A percentile compares a stretch with the other conserved stretches of the same genome.
Conservation (phyloP, 2,888 invertebrate genomes). For the Taphrorychus bicolor region DNA sequence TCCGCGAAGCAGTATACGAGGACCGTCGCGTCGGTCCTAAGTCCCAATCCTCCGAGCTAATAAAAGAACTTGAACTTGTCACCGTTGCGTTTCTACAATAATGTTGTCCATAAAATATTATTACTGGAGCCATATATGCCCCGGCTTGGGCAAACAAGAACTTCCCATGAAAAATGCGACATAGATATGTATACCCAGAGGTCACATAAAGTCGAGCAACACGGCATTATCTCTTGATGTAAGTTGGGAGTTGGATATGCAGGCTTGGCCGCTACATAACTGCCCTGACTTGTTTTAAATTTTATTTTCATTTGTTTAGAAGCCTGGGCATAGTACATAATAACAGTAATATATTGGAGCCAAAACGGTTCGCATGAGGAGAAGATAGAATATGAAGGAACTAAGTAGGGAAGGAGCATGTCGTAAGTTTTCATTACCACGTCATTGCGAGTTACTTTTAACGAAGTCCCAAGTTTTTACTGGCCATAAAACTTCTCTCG, state of each 20-base stretch:
- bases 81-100: slow-evolving; percentile 11
- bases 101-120: slow-evolving; percentile 22
- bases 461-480: slow-evolving; percentile 12
- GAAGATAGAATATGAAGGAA: not conserved
- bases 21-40: not conserved
- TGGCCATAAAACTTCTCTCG: slow-evolving; percentile 5
- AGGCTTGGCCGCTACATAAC: not conserved
- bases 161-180: slow-evolving; percentile 25
- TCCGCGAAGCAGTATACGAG: no score
- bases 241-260: slow-evolving; percentile 18
- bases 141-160: slow-evolving; percentile 3
- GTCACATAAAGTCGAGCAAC: slow-evolving; percentile 24
- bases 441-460: slow-evolving; percentile 5
- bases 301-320: slow-evolving; percentile 8
- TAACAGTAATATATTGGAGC: no score
- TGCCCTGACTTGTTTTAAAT: slow-evolving; percentile 18
- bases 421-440: slow-evolving; percentile 10
- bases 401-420: not conserved
- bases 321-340: not conserved
- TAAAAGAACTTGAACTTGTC: slow-evolving; percentile 18
- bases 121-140: slow-evolving; percentile 14
- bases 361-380: no score
- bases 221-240: slow-evolving; percentile 30
- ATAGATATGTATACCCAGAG: slow-evolving; percentile 26
- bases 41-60: not conserved